Conservation (phyloP, 2,797 vertebrate genomes). For the Smutsia temminckii region DNA sequence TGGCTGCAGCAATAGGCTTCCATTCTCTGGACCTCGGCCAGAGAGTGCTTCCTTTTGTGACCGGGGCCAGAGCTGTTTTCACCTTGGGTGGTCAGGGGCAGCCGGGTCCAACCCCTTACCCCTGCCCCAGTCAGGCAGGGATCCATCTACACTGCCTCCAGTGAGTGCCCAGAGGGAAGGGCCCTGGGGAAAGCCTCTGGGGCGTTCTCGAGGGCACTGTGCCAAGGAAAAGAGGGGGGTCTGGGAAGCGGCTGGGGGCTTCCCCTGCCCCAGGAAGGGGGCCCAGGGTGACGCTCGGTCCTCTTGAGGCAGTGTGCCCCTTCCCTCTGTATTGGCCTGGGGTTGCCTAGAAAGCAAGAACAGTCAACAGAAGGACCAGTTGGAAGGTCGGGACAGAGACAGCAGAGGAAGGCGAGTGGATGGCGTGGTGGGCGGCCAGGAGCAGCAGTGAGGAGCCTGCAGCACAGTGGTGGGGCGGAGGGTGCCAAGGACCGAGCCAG, state of each 20-base stretch:
- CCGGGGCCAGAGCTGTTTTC: neutral
- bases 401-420: neutral
- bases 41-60: no score
- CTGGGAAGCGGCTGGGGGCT: neutral
- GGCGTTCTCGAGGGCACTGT: accelerated
- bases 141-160: accelerated
- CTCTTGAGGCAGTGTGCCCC: neutral
- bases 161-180: neutral
- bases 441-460: neutral
- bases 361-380: neutral
- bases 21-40: neutral
- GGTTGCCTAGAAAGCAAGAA: neutral
- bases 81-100: accelerated
- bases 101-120: neutral
- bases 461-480: neutral
- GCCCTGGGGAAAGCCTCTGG: accelerated
- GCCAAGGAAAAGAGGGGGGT: neutral
- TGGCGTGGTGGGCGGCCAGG: neutral
- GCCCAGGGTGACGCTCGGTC: no score
- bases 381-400: no score
- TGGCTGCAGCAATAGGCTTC: neutral
- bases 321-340: neutral
- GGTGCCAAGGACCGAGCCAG: no score
- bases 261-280: neutral
- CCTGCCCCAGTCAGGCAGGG: neutral